Percentiles rank a stretch among this genome's conserved stretches.
phyloP scores from a whole-genome alignment of 2,113 vertebrate species.

The Leucopsar rothschildi region DNA sequence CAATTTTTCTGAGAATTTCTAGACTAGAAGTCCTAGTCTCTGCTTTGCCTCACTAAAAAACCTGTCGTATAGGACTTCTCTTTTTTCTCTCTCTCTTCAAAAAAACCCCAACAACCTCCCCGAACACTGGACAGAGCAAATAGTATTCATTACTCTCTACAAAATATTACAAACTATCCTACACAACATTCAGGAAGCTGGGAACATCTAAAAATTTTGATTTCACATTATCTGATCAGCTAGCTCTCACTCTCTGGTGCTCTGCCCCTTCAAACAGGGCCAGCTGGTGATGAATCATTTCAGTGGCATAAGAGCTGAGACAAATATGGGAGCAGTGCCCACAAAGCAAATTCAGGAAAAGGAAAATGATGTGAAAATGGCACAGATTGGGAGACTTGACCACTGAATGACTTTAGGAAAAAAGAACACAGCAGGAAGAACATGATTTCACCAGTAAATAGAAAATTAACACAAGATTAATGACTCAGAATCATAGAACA shows the following conservation, averaged over 20 bases:
- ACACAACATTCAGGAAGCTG: background rate
- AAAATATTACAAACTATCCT: background rate
- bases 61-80: background rate
- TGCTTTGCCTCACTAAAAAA: background rate
- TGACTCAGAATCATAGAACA: background rate
- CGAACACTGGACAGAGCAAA: background rate
- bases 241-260: background rate
- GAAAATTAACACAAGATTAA: background rate
- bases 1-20: background rate
- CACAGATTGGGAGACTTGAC: background rate
- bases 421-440: background rate
- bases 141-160: background rate
- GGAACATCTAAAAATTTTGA: background rate
- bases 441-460: background rate
- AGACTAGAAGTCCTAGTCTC: background rate
- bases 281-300: background rate
- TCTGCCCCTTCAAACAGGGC: background rate
- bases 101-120: rapidly evolving
- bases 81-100: background rate
- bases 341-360: background rate
- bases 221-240: background rate
- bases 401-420: background rate
- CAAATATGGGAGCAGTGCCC: background rate
- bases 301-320: background rate
- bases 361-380: background rate